These are phyloP conservation scores for Amphipyra tragopoginis DNA, from an alignment of 2,888 invertebrate genomes.

Conservation along the genomic window DNA sequence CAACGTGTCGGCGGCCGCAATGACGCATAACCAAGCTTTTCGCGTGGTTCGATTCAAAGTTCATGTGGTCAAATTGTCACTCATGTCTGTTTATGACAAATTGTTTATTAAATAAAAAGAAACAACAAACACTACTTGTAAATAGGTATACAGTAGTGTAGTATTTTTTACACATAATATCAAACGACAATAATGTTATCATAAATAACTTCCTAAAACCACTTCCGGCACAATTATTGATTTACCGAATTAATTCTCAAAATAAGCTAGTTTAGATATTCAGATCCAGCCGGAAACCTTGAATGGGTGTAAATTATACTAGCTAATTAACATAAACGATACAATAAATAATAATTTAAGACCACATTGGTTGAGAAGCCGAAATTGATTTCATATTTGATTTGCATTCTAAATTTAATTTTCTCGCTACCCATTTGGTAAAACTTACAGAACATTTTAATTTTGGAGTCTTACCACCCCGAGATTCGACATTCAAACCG, in stretches of 20 bases:
- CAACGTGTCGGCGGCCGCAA: conserved; percentile 67
- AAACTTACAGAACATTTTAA: conserved; percentile 2
- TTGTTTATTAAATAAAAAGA: conserved; percentile 4
- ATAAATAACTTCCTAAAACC: background rate
- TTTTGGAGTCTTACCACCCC: conserved; percentile 70
- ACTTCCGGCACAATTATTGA: conserved; percentile 22
- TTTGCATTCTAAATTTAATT: background rate
- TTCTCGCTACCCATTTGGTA: background rate
- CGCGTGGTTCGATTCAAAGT: conserved; percentile 65
- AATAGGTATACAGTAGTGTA: too few species aligned
- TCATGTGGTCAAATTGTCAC: conserved; percentile 57
- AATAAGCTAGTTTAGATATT: conserved; percentile 16
- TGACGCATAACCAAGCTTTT: conserved; percentile 78
- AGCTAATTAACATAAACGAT: conserved; percentile 34
- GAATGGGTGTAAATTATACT: conserved; percentile 8
- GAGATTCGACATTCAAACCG: conserved; percentile 81
- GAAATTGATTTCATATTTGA: background rate
- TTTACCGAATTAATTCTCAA: conserved; percentile 13
- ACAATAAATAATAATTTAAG: conserved; percentile 27
- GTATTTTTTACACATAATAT: too few species aligned
- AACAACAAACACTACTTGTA: background rate
- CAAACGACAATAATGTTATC: background rate
- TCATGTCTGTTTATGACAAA: conserved; percentile 20
- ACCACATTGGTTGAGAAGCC: conserved; percentile 4
- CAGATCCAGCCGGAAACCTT: conserved; percentile 16